These are phyloP conservation scores for Junonia oenone DNA, from an alignment of 2,888 invertebrate species.

Conservation along the genomic window DNA sequence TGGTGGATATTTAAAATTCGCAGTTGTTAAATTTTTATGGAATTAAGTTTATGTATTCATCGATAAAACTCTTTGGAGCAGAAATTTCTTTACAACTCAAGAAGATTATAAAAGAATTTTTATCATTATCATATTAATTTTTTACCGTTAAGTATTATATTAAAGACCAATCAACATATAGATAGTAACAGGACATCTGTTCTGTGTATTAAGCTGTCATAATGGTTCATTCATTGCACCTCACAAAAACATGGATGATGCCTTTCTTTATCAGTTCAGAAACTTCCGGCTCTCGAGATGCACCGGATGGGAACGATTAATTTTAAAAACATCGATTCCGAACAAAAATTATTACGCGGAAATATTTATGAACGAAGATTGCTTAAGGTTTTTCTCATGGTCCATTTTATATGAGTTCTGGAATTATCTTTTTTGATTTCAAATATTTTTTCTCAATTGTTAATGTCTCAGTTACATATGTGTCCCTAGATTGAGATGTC, in stretches of 20 bases:
- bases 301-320: slow-evolving; percentile 63
- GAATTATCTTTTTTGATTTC: neutral
- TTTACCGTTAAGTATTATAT: too few relatives aligned
- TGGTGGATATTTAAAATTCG: too few relatives aligned
- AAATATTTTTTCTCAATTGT: neutral
- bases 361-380: neutral
- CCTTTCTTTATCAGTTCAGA: slow-evolving; percentile 37
- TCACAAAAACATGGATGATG: slow-evolving; percentile 1
- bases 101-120: too few relatives aligned
- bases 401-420: neutral
- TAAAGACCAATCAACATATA: neutral
- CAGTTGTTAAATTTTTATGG: too few relatives aligned
- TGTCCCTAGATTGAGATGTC: too few relatives aligned
- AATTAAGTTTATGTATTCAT: too few relatives aligned
- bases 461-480: neutral
- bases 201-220: neutral
- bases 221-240: neutral
- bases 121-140: too few relatives aligned
- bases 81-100: too few relatives aligned
- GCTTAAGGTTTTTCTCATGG: too few relatives aligned
- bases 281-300: slow-evolving; percentile 56
- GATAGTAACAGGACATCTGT: neutral
- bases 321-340: slow-evolving; percentile 40
- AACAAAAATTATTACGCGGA: slow-evolving; percentile 32
- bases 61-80: too few relatives aligned